Conservation (phyloP, 1,140 invertebrate genomes). For the Drosophila quadrilineata region DNA sequence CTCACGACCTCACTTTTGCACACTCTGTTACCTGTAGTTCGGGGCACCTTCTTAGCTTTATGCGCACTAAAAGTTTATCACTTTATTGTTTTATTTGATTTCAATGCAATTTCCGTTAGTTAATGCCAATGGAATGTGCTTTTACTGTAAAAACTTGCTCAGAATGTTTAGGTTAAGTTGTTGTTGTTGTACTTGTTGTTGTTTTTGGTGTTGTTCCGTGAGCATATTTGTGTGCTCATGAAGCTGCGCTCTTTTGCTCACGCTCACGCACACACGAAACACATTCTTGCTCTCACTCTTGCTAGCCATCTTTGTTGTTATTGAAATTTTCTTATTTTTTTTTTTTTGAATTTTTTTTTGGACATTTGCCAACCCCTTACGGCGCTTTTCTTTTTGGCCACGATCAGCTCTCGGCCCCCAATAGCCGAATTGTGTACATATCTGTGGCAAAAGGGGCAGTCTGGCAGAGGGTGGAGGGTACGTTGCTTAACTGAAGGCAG, state of each 20-base stretch:
- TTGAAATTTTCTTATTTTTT: neutral
- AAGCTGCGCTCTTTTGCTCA: slow-evolving; percentile 59
- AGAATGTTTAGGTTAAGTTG: slow-evolving; percentile 36
- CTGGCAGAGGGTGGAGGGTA: too few species aligned
- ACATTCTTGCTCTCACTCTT: slow-evolving; percentile 6
- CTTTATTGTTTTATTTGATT: neutral
- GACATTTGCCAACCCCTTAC: slow-evolving; percentile 70
- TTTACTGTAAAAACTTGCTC: slow-evolving; percentile 31
- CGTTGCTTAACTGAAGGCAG: neutral
- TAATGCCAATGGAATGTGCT: slow-evolving; percentile 45
- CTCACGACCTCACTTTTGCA: too few species aligned
- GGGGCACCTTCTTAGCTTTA: too few species aligned
- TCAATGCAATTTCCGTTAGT: slow-evolving; percentile 20
- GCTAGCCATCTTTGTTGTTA: neutral
- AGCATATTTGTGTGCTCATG: slow-evolving; percentile 18
- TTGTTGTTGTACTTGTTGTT: slow-evolving; percentile 3
- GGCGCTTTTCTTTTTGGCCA: slow-evolving; percentile 55
- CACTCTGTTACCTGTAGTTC: too few species aligned
- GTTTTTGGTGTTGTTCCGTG: neutral
- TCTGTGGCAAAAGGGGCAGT: neutral
- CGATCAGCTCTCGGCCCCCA: slow-evolving; percentile 72
- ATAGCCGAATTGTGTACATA: slow-evolving; percentile 20
- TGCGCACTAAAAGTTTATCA: too few species aligned
- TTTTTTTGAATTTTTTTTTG: slow-evolving; percentile 59
- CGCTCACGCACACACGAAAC: neutral